Evolutionary conservation across 2,797 vertebrate genomes (phyloP).

Genomic region (Malacoraja senta): DNA sequence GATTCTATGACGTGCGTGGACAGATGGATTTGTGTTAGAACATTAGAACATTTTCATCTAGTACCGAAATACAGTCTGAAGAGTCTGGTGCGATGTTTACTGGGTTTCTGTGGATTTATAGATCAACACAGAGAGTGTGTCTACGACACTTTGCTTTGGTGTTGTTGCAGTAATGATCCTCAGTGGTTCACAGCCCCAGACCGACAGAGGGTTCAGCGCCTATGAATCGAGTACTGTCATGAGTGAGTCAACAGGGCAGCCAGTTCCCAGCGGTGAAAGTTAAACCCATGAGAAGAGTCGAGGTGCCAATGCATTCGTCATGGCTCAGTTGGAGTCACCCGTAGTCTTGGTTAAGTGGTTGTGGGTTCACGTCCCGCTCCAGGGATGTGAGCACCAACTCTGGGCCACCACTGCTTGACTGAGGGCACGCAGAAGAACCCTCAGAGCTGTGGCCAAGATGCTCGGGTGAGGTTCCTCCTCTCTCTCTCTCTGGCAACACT

Average conservation of each 20-base stretch:
- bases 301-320: neutral
- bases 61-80: neutral
- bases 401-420: too few relatives aligned
- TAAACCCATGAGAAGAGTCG: neutral
- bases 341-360: too few relatives aligned
- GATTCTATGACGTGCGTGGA: too few relatives aligned
- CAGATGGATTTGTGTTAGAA: too few relatives aligned
- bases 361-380: too few relatives aligned
- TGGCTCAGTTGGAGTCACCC: too few relatives aligned
- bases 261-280: neutral
- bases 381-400: too few relatives aligned
- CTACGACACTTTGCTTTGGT: neutral
- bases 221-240: neutral
- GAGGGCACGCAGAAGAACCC: too few relatives aligned
- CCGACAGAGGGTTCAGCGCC: neutral
- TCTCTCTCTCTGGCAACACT: too few relatives aligned
- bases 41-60: neutral
- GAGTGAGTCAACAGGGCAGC: neutral
- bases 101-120: neutral
- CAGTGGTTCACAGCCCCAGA: too few relatives aligned
- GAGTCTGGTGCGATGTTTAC: neutral
- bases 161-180: neutral
- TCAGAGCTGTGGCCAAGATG: too few relatives aligned
- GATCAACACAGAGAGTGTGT: neutral
- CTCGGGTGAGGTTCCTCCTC: too few relatives aligned